Percentiles rank a stretch among this genome's conserved stretches.
Conservation (phyloP, 2,888 invertebrate species). For the Nemotelus pantherinus region DNA sequence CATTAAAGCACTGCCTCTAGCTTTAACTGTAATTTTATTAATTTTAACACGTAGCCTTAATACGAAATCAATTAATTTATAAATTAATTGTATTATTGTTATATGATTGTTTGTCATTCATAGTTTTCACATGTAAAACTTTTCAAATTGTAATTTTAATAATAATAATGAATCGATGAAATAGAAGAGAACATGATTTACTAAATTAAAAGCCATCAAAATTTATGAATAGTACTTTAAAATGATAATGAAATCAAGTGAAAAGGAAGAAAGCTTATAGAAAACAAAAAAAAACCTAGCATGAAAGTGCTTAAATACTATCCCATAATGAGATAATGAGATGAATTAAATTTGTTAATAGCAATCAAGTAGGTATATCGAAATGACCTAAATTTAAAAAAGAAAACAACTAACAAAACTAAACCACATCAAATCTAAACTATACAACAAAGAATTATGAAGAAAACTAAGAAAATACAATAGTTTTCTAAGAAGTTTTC, state of each 20-base stretch:
- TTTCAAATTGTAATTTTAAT: conserved; percentile 16
- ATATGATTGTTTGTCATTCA: conserved; percentile 6
- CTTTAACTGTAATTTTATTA: conserved; percentile 20
- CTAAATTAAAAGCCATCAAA: neutral
- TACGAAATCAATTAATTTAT: conserved; percentile 31
- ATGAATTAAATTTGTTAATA: neutral
- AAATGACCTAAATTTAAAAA: conserved; percentile 12
- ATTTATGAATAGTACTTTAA: no score
- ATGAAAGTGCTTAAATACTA: neutral
- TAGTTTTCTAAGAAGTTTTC: conserved; percentile 24
- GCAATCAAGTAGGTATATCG: conserved; percentile 1
- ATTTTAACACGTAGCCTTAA: conserved; percentile 41
- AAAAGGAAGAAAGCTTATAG: no score
- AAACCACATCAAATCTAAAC: neutral
- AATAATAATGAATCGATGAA: neutral
- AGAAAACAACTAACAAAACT: neutral
- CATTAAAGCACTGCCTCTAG: conserved; percentile 54
- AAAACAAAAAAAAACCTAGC: no score
- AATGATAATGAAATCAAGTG: no score
- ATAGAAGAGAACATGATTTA: neutral
- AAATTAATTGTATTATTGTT: conserved; percentile 21
- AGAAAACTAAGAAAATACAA: neutral
- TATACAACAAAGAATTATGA: conserved; percentile 3
- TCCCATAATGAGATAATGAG: neutral
- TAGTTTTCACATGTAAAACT: neutral